These are phyloP conservation scores for Sapajus apella DNA, from an alignment of 2,113 vertebrate genomes.

Conservation along the genomic window DNA sequence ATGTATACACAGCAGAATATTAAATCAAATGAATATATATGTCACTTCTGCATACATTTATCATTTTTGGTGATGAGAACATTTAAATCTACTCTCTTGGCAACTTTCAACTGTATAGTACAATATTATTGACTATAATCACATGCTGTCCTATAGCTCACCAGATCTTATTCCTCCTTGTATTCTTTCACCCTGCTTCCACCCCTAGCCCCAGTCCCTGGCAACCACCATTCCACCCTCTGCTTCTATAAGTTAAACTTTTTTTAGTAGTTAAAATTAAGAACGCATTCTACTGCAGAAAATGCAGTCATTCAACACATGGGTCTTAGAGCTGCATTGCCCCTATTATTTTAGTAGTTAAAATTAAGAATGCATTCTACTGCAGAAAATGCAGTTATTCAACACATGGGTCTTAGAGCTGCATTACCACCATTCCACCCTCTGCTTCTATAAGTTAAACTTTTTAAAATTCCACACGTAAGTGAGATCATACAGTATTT, in stretches of 20 bases:
- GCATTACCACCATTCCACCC: background rate
- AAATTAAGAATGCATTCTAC: no score
- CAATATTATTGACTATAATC: background rate
- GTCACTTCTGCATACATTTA: background rate
- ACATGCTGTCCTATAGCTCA: background rate
- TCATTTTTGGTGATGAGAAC: background rate
- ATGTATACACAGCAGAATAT: background rate
- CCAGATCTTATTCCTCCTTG: background rate
- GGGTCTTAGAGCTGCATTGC: no score
- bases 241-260: background rate
- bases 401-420: no score
- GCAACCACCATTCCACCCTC: background rate
- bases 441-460: background rate
- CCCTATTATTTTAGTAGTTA: no score
- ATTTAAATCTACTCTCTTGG: background rate
- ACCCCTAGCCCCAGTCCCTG: background rate
- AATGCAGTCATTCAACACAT: no score
- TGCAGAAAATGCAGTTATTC: no score
- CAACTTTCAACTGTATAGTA: background rate
- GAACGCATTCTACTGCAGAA: no score
- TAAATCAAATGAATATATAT: background rate
- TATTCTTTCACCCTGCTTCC: background rate
- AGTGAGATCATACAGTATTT: background rate
- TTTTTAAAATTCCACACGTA: background rate
- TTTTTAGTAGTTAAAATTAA: background rate